phyloP scores from a whole-genome alignment of 2,797 vertebrate genomes.

The Dipus sagitta region DNA sequence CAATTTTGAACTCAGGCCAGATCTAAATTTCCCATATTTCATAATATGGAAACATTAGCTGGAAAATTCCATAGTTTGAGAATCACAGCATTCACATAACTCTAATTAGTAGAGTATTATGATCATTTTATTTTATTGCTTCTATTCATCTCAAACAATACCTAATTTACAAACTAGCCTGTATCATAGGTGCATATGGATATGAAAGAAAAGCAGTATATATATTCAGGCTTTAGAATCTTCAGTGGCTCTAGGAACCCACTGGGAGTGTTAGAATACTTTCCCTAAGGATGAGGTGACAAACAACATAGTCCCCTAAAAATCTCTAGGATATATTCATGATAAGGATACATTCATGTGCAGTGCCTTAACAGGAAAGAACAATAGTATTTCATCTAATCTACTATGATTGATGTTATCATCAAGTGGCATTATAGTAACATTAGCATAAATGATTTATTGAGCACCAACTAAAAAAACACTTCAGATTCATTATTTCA shows the following conservation, averaged over 20 bases:
- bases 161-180: not conserved
- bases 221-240: too few relatives aligned
- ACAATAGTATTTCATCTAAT: not conserved
- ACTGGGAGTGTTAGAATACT: not conserved
- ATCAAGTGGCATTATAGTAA: not conserved
- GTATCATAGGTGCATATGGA: not conserved
- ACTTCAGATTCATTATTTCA: not conserved
- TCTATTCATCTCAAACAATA: not conserved
- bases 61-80: not conserved
- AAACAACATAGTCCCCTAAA: not conserved
- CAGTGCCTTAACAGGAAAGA: not conserved
- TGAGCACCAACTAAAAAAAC: not conserved
- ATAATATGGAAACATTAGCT: not conserved
- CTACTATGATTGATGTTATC: not conserved
- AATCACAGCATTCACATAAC: not conserved
- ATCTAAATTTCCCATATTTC: slow-evolving; percentile 21
- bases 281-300: not conserved
- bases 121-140: not conserved
- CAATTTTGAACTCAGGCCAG: not conserved
- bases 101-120: not conserved
- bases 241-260: not conserved
- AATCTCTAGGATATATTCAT: not conserved
- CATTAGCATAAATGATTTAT: not conserved
- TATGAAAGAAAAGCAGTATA: not conserved
- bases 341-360: not conserved